Evolutionary conservation across 2,113 vertebrate species (phyloP).

Genomic region (Cheirogaleus medius): DNA sequence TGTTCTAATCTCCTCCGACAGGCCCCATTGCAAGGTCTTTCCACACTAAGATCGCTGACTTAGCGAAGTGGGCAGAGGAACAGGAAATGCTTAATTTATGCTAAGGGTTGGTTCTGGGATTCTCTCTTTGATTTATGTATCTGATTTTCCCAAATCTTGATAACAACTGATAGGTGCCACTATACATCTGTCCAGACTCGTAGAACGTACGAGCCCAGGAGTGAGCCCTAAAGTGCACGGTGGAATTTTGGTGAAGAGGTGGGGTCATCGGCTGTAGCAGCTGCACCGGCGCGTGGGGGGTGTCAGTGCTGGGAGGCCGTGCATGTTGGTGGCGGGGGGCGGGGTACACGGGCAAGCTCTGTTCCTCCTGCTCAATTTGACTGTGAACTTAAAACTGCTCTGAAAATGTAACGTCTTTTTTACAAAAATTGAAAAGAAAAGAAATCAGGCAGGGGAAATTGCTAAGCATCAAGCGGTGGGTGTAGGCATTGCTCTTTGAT

Average conservation of each 20-base stretch:
- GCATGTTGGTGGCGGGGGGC: neutral
- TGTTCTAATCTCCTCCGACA: neutral
- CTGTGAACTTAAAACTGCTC: neutral
- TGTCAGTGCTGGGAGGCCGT: neutral
- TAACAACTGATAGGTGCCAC: neutral
- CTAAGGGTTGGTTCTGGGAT: neutral
- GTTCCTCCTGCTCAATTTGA: neutral
- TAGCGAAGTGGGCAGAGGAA: neutral
- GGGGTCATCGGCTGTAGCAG: no score
- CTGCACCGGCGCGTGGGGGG: neutral
- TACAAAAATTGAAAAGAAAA: neutral
- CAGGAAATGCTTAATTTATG: no score
- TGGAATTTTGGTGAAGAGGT: accelerated
- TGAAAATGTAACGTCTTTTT: neutral
- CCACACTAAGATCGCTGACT: neutral
- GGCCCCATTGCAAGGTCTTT: neutral
- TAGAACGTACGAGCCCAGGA: neutral
- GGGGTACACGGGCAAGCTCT: neutral
- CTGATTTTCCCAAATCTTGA: neutral
- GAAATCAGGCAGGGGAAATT: neutral
- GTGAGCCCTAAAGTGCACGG: neutral
- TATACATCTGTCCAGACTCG: neutral
- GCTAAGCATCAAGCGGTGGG: accelerated
- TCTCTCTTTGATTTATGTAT: neutral
- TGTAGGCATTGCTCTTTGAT: accelerated